Evolutionary conservation across 53 echinoderm and acorn worm species (phyloP).

Genomic region (Crossaster papposus): DNA sequence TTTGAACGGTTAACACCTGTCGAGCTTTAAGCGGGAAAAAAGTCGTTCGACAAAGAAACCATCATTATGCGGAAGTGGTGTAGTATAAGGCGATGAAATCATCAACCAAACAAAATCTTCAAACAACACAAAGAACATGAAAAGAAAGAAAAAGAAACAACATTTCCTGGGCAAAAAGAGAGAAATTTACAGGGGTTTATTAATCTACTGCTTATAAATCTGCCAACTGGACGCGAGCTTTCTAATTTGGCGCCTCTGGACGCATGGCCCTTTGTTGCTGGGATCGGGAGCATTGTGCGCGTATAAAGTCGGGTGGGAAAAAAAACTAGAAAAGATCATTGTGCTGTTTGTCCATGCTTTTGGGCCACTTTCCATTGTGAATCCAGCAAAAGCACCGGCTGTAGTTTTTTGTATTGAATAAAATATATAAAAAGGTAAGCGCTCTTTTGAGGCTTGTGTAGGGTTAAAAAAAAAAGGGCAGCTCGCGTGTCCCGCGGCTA

Average conservation of each 20-base stretch:
- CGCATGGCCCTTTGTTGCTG: constrained; percentile 21
- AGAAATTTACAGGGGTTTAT: neutral
- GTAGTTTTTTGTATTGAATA: constrained; percentile 22
- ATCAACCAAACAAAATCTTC: too few species aligned
- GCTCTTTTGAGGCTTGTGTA: neutral
- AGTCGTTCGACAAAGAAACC: neutral
- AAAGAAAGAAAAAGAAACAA: neutral
- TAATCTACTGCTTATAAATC: constrained; percentile 7
- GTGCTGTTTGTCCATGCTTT: neutral
- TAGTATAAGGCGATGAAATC: neutral
- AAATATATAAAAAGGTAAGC: constrained; percentile 8
- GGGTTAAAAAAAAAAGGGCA: neutral
- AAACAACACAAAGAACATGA: neutral
- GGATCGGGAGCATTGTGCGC: constrained; percentile 34
- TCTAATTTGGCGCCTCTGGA: constrained; percentile 43
- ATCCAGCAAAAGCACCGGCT: neutral
- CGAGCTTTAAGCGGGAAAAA: constrained; percentile 22
- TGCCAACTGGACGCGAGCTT: neutral
- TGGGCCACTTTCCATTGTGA: neutral
- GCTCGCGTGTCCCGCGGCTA: constrained; percentile 35
- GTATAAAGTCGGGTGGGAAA: constrained; percentile 3
- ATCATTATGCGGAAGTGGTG: neutral
- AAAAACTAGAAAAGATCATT: constrained; percentile 11
- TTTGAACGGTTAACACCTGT: neutral
- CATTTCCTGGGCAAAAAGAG: constrained; percentile 21